A percentile compares a stretch with the other conserved stretches of the same genome.
Conservation (phyloP, 1,140 invertebrate genomes). For the Tribolium madens region DNA sequence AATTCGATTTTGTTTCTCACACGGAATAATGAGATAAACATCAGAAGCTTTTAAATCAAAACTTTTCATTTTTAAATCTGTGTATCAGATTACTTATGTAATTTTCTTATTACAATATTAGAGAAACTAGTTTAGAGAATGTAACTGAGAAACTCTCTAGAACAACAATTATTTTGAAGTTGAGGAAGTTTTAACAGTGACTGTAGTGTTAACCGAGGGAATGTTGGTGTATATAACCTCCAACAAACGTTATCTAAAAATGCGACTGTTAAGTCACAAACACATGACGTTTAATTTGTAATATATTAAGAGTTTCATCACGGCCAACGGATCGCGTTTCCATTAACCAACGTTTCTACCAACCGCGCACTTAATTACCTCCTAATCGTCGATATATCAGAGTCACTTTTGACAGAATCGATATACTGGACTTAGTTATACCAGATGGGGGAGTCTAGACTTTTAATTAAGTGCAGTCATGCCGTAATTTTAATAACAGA, state of each 20-base stretch:
- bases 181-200: conserved; percentile 1
- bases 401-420: conserved; percentile 42
- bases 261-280: conserved; percentile 46
- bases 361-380: conserved; percentile 52
- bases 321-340: conserved; percentile 52
- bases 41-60: background rate
- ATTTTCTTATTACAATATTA: background rate
- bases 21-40: too few relatives aligned
- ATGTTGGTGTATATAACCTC: conserved; percentile 4
- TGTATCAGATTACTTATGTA: background rate
- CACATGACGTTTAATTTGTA: conserved; percentile 55
- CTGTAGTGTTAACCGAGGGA: background rate
- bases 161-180: conserved; percentile 7
- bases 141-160: background rate
- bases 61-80: background rate
- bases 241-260: conserved; percentile 29
- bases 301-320: conserved; percentile 57
- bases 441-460: conserved; percentile 39
- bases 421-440: conserved; percentile 45
- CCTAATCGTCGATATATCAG: conserved; percentile 51
- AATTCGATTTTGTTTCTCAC: too few relatives aligned
- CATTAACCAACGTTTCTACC: conserved; percentile 51
- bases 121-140: background rate
- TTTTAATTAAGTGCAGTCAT: conserved; percentile 47
- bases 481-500: conserved; percentile 37